Conservation (phyloP, 2,888 invertebrate genomes). For the Rhodophaea formosa region DNA sequence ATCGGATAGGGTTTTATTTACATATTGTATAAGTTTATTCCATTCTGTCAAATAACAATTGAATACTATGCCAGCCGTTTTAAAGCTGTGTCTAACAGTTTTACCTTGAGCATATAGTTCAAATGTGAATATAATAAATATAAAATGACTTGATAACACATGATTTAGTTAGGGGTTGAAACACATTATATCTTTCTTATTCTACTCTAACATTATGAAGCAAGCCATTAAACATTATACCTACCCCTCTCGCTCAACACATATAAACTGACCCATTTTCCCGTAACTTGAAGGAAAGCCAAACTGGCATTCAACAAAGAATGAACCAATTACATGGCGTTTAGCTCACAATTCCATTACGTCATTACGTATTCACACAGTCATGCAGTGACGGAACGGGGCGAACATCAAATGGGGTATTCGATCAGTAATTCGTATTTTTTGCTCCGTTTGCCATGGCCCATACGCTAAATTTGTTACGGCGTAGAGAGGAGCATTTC, state of each 20-base stretch:
- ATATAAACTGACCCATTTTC: not conserved
- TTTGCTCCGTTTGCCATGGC: conserved; percentile 68
- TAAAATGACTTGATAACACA: not conserved
- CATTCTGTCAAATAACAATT: too few relatives aligned
- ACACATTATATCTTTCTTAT: not conserved
- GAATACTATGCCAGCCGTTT: too few relatives aligned
- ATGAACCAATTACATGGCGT: conserved; percentile 51
- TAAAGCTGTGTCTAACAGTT: too few relatives aligned
- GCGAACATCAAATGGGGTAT: conserved; percentile 61
- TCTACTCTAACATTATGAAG: not conserved
- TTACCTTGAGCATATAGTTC: too few relatives aligned
- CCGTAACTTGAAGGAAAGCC: conserved; percentile 25
- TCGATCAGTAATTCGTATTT: conserved; percentile 61
- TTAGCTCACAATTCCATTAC: conserved; percentile 59
- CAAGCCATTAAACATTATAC: not conserved
- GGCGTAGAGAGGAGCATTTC: too few relatives aligned
- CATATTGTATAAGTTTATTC: too few relatives aligned
- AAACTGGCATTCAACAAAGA: conserved; percentile 28
- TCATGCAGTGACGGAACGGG: conserved; percentile 53
- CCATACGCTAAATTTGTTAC: conserved; percentile 56
- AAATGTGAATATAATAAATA: too few relatives aligned
- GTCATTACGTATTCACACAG: conserved; percentile 64
- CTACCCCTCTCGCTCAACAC: not conserved
- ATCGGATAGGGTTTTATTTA: too few relatives aligned
- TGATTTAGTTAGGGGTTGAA: not conserved